A percentile compares a stretch with the other conserved stretches of the same genome.
phyloP scores from a whole-genome alignment of 1,140 invertebrate species.

The Temnothorax longispinosus region DNA sequence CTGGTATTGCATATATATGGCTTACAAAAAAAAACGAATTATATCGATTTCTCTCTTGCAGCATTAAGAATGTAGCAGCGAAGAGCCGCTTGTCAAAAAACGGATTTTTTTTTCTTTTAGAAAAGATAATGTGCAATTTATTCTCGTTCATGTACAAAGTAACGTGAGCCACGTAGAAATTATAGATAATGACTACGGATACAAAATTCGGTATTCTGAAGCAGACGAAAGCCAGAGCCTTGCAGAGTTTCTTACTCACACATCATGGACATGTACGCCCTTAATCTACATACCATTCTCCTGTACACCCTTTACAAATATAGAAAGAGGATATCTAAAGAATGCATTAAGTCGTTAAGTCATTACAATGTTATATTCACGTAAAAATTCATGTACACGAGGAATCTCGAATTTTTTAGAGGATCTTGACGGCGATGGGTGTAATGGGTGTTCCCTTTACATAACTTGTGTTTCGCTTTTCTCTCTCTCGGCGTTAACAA shows the following conservation, averaged over 20 bases:
- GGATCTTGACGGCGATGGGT: background rate
- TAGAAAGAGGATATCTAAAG: slow-evolving; percentile 62
- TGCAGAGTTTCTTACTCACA: background rate
- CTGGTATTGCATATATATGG: background rate
- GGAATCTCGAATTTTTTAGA: slow-evolving; percentile 14
- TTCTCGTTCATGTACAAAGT: slow-evolving; percentile 69
- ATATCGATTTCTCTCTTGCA: background rate
- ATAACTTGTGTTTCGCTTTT: background rate
- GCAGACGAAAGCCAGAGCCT: slow-evolving; percentile 10
- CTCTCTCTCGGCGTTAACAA: background rate
- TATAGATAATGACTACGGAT: slow-evolving; percentile 26
- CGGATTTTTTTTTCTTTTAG: slow-evolving; percentile 60
- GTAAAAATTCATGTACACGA: slow-evolving; percentile 54
- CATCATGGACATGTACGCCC: background rate
- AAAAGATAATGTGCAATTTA: slow-evolving; percentile 70
- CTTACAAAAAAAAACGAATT: background rate
- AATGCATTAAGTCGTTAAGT: slow-evolving; percentile 58
- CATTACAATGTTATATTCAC: slow-evolving; percentile 49
- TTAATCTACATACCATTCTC: slow-evolving; percentile 19
- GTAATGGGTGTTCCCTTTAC: background rate
- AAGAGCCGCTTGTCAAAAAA: background rate
- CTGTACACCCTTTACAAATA: slow-evolving; percentile 58
- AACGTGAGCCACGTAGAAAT: slow-evolving; percentile 48
- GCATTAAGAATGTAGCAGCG: background rate
- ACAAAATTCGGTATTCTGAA: slow-evolving; percentile 46